A percentile compares a stretch with the other conserved stretches of the same genome.
Conservation (phyloP, 2,113 vertebrate genomes). For the Eublepharis macularius region DNA sequence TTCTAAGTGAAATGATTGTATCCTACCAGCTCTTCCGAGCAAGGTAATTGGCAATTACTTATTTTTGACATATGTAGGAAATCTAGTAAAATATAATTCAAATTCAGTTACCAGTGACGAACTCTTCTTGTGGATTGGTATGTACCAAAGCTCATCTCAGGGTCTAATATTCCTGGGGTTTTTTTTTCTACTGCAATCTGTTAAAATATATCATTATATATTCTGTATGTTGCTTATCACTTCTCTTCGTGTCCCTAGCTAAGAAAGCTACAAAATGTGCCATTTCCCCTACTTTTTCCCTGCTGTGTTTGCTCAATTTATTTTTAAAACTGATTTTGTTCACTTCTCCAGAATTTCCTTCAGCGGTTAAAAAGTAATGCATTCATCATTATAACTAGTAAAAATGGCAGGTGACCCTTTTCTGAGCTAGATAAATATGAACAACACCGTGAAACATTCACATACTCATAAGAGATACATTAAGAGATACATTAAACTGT, state of each 20-base stretch:
- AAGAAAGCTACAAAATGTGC: constrained; percentile 45
- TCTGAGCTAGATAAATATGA: constrained; percentile 26
- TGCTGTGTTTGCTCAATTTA: not conserved
- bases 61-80: constrained; percentile 63
- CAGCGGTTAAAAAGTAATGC: constrained; percentile 1
- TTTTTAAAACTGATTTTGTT: constrained; percentile 29
- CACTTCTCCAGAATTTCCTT: constrained; percentile 17
- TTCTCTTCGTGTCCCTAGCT: constrained; percentile 44
- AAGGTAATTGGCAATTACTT: constrained; percentile 65
- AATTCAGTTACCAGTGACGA: constrained; percentile 53
- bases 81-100: constrained; percentile 58
- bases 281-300: constrained; percentile 49
- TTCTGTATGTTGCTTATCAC: constrained; percentile 44
- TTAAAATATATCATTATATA: constrained; percentile 56
- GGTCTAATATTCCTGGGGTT: constrained; percentile 47
- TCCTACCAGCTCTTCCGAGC: constrained; percentile 61
- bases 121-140: constrained; percentile 44
- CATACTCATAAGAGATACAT: constrained; percentile 49
- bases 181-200: constrained; percentile 57
- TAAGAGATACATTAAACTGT: constrained; percentile 48
- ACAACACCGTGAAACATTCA: constrained; percentile 41
- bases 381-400: constrained; percentile 42
- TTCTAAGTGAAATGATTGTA: constrained; percentile 56
- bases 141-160: constrained; percentile 35
- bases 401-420: constrained; percentile 49